phyloP scores from a whole-genome alignment of 2,888 invertebrate genomes.

The Nebria salina region DNA sequence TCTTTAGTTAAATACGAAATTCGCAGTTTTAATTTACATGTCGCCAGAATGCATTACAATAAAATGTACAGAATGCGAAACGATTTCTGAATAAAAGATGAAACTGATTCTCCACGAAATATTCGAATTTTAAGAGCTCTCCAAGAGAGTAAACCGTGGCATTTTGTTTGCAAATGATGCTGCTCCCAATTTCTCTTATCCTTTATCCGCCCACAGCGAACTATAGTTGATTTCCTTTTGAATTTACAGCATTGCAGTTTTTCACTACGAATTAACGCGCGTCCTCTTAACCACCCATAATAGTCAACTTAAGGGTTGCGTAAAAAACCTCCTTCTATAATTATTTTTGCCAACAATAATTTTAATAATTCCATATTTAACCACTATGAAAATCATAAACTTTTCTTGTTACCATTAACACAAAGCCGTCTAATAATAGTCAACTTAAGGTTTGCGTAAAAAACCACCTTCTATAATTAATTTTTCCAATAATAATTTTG shows the following conservation, averaged over 20 bases:
- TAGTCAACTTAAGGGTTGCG: no score
- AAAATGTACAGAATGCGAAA: background rate
- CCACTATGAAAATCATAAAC: no score
- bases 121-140: slow-evolving; percentile 13
- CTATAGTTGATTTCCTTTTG: background rate
- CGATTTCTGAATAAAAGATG: slow-evolving; percentile 8
- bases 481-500: no score
- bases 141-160: background rate
- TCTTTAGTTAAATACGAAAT: background rate
- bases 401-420: no score
- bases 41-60: background rate
- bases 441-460: no score
- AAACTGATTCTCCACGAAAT: background rate
- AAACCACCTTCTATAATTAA: no score
- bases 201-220: background rate
- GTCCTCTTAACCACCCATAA: no score
- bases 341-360: no score
- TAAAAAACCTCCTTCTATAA: no score
- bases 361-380: no score
- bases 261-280: background rate
- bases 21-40: background rate
- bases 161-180: background rate
- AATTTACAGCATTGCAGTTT: background rate
- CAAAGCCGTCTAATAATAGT: no score
- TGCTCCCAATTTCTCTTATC: background rate